phyloP scores from a whole-genome alignment of 2,888 invertebrate genomes.

The Kryphioiulus occultus region DNA sequence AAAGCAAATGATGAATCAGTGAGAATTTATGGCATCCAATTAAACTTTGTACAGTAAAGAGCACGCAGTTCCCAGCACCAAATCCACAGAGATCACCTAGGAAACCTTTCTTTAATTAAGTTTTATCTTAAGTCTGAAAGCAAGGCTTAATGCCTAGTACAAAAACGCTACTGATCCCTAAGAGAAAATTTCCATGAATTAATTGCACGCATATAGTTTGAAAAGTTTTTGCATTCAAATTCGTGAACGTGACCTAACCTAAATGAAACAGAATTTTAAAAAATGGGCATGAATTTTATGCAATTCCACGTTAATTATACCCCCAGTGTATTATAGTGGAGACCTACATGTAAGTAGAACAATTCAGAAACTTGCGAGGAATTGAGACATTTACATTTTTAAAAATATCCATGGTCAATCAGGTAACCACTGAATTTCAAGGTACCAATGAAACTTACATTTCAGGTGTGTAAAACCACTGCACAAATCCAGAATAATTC shows the following conservation, averaged over 20 bases:
- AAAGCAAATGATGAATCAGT: slow-evolving; percentile 32
- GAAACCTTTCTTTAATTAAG: slow-evolving; percentile 29
- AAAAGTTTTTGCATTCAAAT: background rate
- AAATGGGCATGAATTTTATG: background rate
- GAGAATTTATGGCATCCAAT: slow-evolving; percentile 8
- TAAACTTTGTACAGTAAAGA: background rate
- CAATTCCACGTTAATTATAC: no score
- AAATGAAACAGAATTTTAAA: background rate
- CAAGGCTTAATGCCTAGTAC: background rate
- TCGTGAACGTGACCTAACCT: background rate
- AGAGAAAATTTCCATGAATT: background rate
- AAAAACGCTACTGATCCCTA: background rate
- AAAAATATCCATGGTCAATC: no score
- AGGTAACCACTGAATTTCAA: no score
- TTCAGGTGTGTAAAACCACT: no score
- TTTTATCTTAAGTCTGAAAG: background rate
- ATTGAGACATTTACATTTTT: no score
- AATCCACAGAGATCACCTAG: slow-evolving; percentile 13
- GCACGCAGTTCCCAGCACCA: background rate
- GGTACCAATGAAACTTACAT: no score
- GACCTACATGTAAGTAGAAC: no score
- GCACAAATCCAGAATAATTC: no score
- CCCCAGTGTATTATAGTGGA: no score
- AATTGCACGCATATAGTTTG: background rate
- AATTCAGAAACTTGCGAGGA: no score